These are phyloP conservation scores for Sarcophaga subvicina DNA, from an alignment of 2,888 invertebrate species.

Conservation along the genomic window DNA sequence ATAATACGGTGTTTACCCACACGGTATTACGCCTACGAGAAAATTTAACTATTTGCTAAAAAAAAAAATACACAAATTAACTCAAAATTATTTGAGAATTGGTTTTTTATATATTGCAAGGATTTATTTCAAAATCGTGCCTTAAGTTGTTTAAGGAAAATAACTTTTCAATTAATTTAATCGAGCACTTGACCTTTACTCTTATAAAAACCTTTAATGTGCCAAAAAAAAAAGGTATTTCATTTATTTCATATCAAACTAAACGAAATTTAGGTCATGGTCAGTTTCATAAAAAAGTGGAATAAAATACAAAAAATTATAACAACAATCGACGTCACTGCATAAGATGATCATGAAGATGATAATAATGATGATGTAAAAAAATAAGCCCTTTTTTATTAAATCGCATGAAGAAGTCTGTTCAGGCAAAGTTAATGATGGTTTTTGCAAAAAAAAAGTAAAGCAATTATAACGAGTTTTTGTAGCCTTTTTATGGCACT, in stretches of 20 bases:
- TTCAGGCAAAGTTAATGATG: no score
- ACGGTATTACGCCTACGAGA: no score
- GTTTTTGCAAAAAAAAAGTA: no score
- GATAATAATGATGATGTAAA: not conserved
- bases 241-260: not conserved
- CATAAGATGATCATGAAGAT: not conserved
- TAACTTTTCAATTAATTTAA: conserved; percentile 14
- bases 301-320: not conserved
- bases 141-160: not conserved
- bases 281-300: not conserved
- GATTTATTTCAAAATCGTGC: not conserved
- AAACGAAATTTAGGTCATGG: conserved; percentile 23
- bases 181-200: not conserved
- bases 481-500: not conserved
- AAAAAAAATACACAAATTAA: no score
- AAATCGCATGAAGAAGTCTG: not conserved
- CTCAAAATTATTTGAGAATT: not conserved
- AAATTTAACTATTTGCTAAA: no score
- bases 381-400: conserved; percentile 2
- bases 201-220: no score
- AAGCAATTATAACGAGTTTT: not conserved
- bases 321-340: not conserved
- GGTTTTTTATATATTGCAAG: not conserved
- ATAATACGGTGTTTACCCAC: no score
- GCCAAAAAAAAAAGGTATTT: not conserved